Evolutionary conservation across 2,797 vertebrate species (phyloP).

Genomic region (Tapirus indicus): DNA sequence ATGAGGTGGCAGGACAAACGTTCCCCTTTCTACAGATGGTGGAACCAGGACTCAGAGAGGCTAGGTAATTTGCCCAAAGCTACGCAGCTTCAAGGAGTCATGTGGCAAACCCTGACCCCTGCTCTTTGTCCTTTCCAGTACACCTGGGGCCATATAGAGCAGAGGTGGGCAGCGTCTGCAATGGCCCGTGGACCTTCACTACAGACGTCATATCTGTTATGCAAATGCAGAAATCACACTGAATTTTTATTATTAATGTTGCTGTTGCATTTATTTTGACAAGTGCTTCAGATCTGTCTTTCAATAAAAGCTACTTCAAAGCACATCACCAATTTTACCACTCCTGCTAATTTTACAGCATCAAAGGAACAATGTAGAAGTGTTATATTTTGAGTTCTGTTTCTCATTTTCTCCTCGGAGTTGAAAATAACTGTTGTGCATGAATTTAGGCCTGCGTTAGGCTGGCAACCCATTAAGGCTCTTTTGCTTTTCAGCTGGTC

Average conservation of each 20-base stretch:
- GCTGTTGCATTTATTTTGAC: neutral
- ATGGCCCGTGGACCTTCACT: fast-evolving
- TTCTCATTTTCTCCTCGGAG: neutral
- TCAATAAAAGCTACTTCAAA: neutral
- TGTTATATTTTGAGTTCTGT: neutral
- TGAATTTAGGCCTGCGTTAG: neutral
- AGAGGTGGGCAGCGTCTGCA: neutral
- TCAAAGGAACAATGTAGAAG: neutral
- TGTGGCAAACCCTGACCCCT: neutral
- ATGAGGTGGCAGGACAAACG: neutral
- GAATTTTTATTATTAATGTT: neutral
- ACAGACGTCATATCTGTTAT: neutral
- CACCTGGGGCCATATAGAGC: neutral
- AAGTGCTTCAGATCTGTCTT: neutral
- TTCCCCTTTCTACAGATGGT: neutral
- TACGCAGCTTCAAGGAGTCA: neutral
- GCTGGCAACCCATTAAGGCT: neutral
- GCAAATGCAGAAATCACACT: neutral
- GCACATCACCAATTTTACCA: neutral
- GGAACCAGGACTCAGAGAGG: neutral
- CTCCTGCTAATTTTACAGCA: neutral
- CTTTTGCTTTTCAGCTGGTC: neutral
- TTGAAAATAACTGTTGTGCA: neutral
- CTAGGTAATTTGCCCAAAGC: neutral
- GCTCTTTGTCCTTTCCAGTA: neutral